phyloP scores from a whole-genome alignment of 1,140 invertebrate genomes.

The Megalonaias nervosa region DNA sequence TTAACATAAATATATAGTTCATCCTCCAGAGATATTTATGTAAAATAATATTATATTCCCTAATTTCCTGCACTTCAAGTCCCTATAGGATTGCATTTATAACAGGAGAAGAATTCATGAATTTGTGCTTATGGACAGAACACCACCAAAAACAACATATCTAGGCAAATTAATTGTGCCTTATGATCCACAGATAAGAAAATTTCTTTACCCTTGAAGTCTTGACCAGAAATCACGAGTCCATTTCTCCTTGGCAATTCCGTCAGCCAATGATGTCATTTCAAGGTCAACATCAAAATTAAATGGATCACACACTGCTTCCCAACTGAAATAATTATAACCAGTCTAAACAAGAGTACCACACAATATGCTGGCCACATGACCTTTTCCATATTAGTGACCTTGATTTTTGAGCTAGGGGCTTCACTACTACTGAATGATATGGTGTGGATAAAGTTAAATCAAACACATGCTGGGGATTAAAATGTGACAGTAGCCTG shows the following conservation, averaged over 20 bases:
- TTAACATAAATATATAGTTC: too few relatives aligned
- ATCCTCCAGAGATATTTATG: background rate
- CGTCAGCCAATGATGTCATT: slow-evolving; percentile 73
- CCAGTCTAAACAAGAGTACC: too few relatives aligned
- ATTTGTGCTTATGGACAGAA: background rate
- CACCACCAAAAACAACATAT: background rate
- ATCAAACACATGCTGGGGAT: too few relatives aligned
- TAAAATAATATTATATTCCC: background rate
- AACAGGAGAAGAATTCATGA: too few relatives aligned
- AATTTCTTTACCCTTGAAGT: slow-evolving; percentile 49
- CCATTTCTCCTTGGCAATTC: slow-evolving; percentile 75
- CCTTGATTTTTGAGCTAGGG: too few relatives aligned
- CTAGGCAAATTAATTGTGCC: background rate
- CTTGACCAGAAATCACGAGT: slow-evolving; percentile 54
- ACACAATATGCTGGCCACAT: too few relatives aligned
- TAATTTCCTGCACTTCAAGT: background rate
- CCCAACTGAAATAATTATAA: slow-evolving; percentile 73
- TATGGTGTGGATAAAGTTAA: too few relatives aligned
- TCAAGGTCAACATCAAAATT: slow-evolving; percentile 70
- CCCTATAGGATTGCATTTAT: too few relatives aligned
- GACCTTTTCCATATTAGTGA: too few relatives aligned
- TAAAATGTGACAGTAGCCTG: too few relatives aligned
- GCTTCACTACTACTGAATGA: too few relatives aligned
- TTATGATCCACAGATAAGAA: background rate
- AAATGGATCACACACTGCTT: slow-evolving; percentile 71